phyloP scores from a whole-genome alignment of 2,888 invertebrate species.

The Apoda limacodes region DNA sequence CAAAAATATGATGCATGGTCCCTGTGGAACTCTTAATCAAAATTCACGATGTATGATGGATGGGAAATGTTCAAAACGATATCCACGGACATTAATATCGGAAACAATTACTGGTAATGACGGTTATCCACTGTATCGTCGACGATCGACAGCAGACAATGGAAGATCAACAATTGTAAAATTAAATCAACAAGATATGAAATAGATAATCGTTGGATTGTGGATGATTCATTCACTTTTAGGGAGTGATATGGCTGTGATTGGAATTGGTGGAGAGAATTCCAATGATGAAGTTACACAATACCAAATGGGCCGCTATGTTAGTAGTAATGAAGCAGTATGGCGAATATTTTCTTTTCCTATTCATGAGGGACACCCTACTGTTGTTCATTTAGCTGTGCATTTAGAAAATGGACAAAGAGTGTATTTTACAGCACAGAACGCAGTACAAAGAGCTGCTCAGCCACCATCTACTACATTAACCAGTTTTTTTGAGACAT shows the following conservation, averaged over 20 bases:
- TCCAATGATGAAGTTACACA: conserved; percentile 17
- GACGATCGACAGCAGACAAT: conserved; percentile 20
- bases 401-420: too few species aligned
- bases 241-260: conserved; percentile 16
- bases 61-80: conserved; percentile 16
- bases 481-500: conserved; percentile 21
- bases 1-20: conserved; percentile 20
- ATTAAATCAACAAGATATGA: conserved; percentile 19
- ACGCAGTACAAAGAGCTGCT: conserved; percentile 15
- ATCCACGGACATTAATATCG: conserved; percentile 12
- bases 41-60: conserved; percentile 16
- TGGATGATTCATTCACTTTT: conserved; percentile 14
- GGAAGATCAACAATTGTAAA: conserved; percentile 21
- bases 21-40: conserved; percentile 16
- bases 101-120: conserved; percentile 17
- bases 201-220: conserved; percentile 23
- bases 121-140: too few species aligned
- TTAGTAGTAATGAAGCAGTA: conserved; percentile 21
- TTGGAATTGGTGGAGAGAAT: conserved; percentile 12
- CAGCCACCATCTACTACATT: conserved; percentile 21
- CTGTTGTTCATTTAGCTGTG: conserved; percentile 20
- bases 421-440: conserved; percentile 17
- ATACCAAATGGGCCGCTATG: conserved; percentile 17
- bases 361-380: conserved; percentile 20
- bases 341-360: conserved; percentile 22